phyloP scores from a whole-genome alignment of 2,888 invertebrate species.

The Hartigia nigra region DNA sequence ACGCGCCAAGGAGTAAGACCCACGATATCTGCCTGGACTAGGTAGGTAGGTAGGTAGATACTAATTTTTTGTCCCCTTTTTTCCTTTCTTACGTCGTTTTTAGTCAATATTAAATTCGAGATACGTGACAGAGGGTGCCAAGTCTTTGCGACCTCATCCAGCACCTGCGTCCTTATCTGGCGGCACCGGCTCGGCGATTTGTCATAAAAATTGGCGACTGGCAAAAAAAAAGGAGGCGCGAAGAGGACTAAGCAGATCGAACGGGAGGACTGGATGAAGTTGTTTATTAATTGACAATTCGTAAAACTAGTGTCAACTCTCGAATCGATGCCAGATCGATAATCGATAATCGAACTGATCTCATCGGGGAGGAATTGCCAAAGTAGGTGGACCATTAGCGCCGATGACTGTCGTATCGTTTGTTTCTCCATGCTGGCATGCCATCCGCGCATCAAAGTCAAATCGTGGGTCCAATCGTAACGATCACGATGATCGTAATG shows the following conservation, averaged over 20 bases:
- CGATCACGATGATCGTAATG: background rate
- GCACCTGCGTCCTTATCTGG: background rate
- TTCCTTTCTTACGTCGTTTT: slow-evolving; percentile 17
- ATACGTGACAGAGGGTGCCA: background rate
- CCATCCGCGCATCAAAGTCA: slow-evolving; percentile 5
- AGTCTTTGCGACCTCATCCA: background rate
- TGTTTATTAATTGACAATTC: background rate
- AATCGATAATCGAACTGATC: background rate
- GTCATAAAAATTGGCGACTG: background rate
- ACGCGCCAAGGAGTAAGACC: slow-evolving; percentile 57
- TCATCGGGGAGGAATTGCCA: background rate
- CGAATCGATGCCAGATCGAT: background rate
- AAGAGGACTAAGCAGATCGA: background rate
- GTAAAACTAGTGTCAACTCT: background rate
- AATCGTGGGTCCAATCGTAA: background rate
- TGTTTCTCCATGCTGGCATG: slow-evolving; percentile 16
- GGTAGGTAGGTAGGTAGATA: background rate
- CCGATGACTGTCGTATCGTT: slow-evolving; percentile 38
- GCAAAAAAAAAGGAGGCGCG: background rate
- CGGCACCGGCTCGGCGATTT: background rate
- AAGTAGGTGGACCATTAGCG: slow-evolving; percentile 27
- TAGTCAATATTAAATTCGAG: background rate
- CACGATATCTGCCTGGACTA: slow-evolving; percentile 32
- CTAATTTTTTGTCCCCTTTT: slow-evolving; percentile 25
- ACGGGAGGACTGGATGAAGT: too few relatives aligned